A percentile compares a stretch with the other conserved stretches of the same genome.
Conservation (phyloP, 1,140 invertebrate species). For the Oscheius sp. region DNA sequence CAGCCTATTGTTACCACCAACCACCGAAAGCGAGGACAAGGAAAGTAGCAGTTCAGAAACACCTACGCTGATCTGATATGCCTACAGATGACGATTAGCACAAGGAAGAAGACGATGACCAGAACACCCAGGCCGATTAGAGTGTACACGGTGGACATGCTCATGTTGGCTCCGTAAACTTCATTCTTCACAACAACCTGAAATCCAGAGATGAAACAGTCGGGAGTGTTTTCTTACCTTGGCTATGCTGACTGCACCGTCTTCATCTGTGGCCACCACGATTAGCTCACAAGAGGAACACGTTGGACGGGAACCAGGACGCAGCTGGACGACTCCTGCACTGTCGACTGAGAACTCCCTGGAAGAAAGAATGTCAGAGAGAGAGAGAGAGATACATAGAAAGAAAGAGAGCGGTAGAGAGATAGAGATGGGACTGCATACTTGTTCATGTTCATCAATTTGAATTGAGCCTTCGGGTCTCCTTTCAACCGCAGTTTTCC, state of each 20-base stretch:
- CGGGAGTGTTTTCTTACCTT: too few species aligned
- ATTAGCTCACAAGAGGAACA: constrained; percentile 29
- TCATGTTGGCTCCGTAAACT: background rate
- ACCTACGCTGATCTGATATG: background rate
- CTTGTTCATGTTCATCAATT: constrained; percentile 32
- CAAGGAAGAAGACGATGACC: background rate
- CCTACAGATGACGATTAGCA: too few species aligned
- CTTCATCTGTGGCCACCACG: constrained; percentile 20
- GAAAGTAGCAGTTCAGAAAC: background rate
- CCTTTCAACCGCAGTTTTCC: constrained; percentile 4
- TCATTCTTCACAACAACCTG: constrained; percentile 4
- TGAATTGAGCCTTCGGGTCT: constrained; percentile 3
- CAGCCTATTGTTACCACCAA: background rate
- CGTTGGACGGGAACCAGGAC: background rate
- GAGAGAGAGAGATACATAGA: too few species aligned
- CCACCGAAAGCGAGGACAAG: background rate
- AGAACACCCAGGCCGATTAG: background rate
- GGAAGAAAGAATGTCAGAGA: background rate
- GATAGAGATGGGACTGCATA: background rate
- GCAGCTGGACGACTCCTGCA: constrained; percentile 9
- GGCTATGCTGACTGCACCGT: background rate
- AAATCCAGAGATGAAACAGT: too few species aligned
- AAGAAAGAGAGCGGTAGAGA: too few species aligned
- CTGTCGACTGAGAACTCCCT: constrained; percentile 25
- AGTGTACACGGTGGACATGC: background rate